Conservation (phyloP, 2,888 invertebrate species). For the Chaetogeoica ovagalla region DNA sequence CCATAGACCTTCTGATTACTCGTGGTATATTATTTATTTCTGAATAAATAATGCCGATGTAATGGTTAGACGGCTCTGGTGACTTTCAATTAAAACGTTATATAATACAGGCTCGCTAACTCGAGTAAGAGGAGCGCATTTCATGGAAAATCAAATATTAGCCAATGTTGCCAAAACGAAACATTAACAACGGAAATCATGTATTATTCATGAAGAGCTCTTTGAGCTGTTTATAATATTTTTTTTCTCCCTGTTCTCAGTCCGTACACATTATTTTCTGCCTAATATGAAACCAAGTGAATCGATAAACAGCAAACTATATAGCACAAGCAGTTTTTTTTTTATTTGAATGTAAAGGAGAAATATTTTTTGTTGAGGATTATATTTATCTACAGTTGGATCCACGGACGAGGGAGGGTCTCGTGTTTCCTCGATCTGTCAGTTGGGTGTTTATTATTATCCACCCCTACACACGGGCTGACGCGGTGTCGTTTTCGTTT, state of each 20-base stretch:
- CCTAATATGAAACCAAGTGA: slow-evolving; percentile 45
- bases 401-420: slow-evolving; percentile 13
- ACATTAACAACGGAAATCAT: slow-evolving; percentile 48
- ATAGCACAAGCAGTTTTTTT: slow-evolving; percentile 34
- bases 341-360: slow-evolving; percentile 36
- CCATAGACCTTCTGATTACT: background rate
- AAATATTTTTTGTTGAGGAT: slow-evolving; percentile 34
- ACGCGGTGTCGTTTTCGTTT: slow-evolving; percentile 49
- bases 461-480: slow-evolving; percentile 20
- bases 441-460: slow-evolving; percentile 48
- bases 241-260: slow-evolving; percentile 18
- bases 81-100: slow-evolving; percentile 47
- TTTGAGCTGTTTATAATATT: slow-evolving; percentile 36
- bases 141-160: slow-evolving; percentile 46
- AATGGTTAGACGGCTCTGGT: slow-evolving; percentile 10
- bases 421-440: slow-evolving; percentile 49
- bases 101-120: slow-evolving; percentile 5
- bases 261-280: slow-evolving; percentile 26
- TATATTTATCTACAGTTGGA: slow-evolving; percentile 40
- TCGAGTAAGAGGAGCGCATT: slow-evolving; percentile 10
- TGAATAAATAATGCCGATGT: background rate
- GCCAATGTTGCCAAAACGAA: slow-evolving; percentile 39
- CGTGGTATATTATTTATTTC: background rate
- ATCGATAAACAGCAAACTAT: slow-evolving; percentile 39
- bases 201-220: slow-evolving; percentile 39